A percentile compares a stretch with the other conserved stretches of the same genome.
Evolutionary conservation across 2,113 vertebrate species (phyloP).

Genomic region (Macrotis lagotis): DNA sequence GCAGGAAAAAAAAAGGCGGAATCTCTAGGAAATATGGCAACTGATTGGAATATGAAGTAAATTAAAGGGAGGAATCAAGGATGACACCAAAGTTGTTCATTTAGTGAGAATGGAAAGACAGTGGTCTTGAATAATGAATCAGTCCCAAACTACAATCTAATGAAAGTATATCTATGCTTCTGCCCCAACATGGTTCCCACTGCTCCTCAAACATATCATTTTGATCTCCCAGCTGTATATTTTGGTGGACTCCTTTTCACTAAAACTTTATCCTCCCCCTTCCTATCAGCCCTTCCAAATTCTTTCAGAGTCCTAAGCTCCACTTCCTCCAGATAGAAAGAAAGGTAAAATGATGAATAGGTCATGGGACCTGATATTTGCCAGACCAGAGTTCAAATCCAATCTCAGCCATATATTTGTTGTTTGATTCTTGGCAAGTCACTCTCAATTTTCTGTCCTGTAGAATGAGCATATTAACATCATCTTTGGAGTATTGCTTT

Average conservation of each 20-base stretch:
- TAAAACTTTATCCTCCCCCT: not conserved
- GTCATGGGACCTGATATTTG: not conserved
- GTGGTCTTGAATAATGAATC: not conserved
- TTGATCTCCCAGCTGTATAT: not conserved
- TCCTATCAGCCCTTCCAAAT: not conserved
- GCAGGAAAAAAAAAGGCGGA: not conserved
- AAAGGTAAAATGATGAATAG: not conserved
- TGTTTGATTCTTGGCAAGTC: not conserved
- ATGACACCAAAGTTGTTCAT: not conserved
- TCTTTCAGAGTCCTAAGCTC: not conserved
- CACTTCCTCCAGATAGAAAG: not conserved
- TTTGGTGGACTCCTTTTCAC: not conserved
- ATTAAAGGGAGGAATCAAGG: too few relatives aligned
- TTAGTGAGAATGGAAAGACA: not conserved
- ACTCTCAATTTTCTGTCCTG: not conserved
- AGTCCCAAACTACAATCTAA: too few relatives aligned
- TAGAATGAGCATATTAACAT: not conserved
- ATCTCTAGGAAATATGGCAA: not conserved
- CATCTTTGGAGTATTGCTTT: not conserved
- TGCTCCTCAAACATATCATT: not conserved
- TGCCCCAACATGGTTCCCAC: too few relatives aligned
- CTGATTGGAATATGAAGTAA: not conserved
- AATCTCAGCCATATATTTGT: not conserved
- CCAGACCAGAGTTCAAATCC: not conserved
- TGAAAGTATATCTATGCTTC: too few relatives aligned